These are phyloP conservation scores for Chelonus formosanus DNA, from an alignment of 2,888 invertebrate species.

Conservation along the genomic window DNA sequence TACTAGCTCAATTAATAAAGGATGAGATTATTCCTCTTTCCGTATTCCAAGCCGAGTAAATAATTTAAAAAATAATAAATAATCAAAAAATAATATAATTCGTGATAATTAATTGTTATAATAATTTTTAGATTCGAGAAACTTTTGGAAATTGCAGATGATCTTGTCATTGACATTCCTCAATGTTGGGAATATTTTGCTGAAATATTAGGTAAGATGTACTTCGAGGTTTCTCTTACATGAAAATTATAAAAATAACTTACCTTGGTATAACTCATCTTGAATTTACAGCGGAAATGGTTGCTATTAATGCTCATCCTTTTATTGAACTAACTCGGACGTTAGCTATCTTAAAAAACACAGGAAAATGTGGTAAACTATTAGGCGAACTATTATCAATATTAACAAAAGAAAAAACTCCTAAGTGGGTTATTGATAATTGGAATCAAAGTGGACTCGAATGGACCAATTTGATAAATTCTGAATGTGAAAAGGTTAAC, in stretches of 20 bases:
- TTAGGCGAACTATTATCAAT: not conserved
- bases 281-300: no score
- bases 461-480: not conserved
- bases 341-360: not conserved
- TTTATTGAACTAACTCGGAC: not conserved
- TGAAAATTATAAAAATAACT: no score
- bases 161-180: slow-evolving; percentile 85
- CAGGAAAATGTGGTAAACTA: not conserved
- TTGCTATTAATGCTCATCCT: not conserved
- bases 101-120: no score
- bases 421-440: not conserved
- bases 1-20: no score
- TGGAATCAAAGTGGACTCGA: not conserved
- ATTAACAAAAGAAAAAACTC: not conserved
- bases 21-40: no score
- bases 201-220: slow-evolving; percentile 70
- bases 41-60: no score
- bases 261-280: no score
- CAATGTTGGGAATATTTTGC: slow-evolving; percentile 83
- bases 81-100: not conserved
- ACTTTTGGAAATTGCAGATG: slow-evolving; percentile 74
- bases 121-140: slow-evolving; percentile 59
- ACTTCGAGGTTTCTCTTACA: slow-evolving; percentile 41
- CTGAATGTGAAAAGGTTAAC: not conserved
- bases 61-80: slow-evolving; percentile 25